Evolutionary conservation across 2,888 invertebrate genomes (phyloP), one percentile per base, ranked within the genome.

Genomic region (Polydrusus tereticollis): DNA sequence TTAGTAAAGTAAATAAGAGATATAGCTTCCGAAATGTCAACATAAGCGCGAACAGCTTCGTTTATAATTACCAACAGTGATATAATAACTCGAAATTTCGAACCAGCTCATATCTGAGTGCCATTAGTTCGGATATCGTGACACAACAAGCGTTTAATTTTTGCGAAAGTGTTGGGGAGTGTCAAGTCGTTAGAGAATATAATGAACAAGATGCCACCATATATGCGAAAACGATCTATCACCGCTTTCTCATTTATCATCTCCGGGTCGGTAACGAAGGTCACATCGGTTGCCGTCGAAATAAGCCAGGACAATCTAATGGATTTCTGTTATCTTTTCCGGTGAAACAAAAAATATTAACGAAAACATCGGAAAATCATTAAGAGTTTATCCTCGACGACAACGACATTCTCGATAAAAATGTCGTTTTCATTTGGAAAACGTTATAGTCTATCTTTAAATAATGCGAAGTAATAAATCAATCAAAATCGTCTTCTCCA

Each of bases 191-290:
- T 69, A 23, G 64, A 47, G 29, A 36, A 77, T 77, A 73, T 80
- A 80, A 80, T 80, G 79, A 80, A 80, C 79, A 79, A 78, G 78
- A 78, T 76, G 78, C 78, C 76, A 73, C 76, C 78, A 78, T 77
- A 80, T 80, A 80, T 78, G 77, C 79, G 78, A 77, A 77, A 80
- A 77, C 77, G 77, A 80, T 80, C 80, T 78, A 80, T 80, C 80
- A 80, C 79, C 75, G 68, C 69, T 70, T 68, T 65, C 74, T 73
- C 79, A 80, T 80, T 79, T 78, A 80, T 80, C 80, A 80, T 80
- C 78, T 76, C 50, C 74, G 69, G 72, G 74, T 77, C 77, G 76
- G 75, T 74, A 66, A 73, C 69, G 67, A 69, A 72, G 75, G 74
- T 70, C 70, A 65, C 74, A 76, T 75, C 76, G 73, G 58, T 66